These are phyloP conservation scores for Lepidochrysops patricia DNA, from an alignment of 2,888 invertebrate genomes.

Conservation along the genomic window DNA sequence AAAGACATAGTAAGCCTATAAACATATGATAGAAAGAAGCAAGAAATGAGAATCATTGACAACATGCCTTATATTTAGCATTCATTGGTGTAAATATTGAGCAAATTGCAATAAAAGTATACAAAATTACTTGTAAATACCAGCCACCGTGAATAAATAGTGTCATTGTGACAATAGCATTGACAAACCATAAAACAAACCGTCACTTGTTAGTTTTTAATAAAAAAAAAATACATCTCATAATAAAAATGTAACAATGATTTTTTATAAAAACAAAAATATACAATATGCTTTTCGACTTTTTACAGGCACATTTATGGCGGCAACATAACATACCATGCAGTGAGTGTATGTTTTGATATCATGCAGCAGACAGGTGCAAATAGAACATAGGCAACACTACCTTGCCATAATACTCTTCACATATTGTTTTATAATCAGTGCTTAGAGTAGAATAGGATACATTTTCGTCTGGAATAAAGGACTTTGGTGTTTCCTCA, in stretches of 20 bases:
- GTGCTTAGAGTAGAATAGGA: constrained; percentile 77
- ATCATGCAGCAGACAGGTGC: constrained; percentile 8
- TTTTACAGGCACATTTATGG: constrained; percentile 27
- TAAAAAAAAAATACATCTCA: background rate
- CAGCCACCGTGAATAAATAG: background rate
- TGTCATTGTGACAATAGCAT: background rate
- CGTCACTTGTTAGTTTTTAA: background rate
- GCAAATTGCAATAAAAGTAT: background rate
- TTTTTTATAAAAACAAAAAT: background rate
- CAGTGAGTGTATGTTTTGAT: background rate
- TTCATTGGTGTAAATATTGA: background rate
- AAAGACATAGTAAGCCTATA: constrained; percentile 56
- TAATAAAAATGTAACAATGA: background rate
- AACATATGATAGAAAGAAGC: constrained; percentile 23
- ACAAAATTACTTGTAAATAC: background rate
- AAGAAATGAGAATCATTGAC: background rate
- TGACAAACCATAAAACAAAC: background rate
- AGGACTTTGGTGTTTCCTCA: constrained; percentile 40
- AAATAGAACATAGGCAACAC: constrained; percentile 24
- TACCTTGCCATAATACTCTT: constrained; percentile 81
- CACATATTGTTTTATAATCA: constrained; percentile 82
- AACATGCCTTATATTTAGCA: background rate
- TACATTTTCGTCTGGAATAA: constrained; percentile 49
- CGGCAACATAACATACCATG: constrained; percentile 20
- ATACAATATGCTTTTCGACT: constrained; percentile 21